Base-by-base conservation (phyloP, 2,797 vertebrate genomes). In the Sebastes matsubarae region DNA sequence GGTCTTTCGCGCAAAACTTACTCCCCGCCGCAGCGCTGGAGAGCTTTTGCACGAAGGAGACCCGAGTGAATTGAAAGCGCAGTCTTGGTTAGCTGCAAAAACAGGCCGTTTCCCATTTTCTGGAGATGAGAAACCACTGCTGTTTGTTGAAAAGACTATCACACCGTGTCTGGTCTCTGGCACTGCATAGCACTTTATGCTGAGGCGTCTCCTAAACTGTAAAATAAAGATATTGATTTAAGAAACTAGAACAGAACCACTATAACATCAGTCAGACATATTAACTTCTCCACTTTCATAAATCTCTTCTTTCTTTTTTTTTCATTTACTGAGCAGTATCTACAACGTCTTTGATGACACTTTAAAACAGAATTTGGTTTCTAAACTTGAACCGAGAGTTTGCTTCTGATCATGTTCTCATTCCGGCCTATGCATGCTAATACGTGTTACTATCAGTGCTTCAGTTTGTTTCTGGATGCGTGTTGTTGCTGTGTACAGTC, bases 61-160 rank as follows among this genome's bases (percentile, higher is more conserved):
- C 38, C 85, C 69, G 91, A 90, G 94, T 94, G 93, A 88, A 60
- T 87, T 91, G 73, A 82, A 84, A 83, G 81, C 75, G 79, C 69
- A 57, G 79, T 84, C 82, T 90, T 90, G 95, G 96, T 96, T 96
- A 84, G 95, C 72, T 95, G 95, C 68, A 86, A 95, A 96, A 96
- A 96, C 95, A 86, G 95, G 96, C 95, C 95, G 75, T 95, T 96
- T 96, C 96, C 96, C 94, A 82, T 82, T 85, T 87, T 92, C 95
- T 95, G 95, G 94, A 89, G 92, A 68, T 93, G 95, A 96, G 96
- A 96, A 96, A 96, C 89, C 63, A 79, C 89, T 84, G 87, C 89
- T 81, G 89, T n/a, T 76, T 63, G 70, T 67, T 30, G 52, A 87
- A 81, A 79, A 79, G 68, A 88, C 70, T 34, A 66, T 78, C 55